Percentiles rank a stretch among this genome's conserved stretches.
phyloP scores from a whole-genome alignment of 2,888 invertebrate genomes.

The Apeira syringaria region DNA sequence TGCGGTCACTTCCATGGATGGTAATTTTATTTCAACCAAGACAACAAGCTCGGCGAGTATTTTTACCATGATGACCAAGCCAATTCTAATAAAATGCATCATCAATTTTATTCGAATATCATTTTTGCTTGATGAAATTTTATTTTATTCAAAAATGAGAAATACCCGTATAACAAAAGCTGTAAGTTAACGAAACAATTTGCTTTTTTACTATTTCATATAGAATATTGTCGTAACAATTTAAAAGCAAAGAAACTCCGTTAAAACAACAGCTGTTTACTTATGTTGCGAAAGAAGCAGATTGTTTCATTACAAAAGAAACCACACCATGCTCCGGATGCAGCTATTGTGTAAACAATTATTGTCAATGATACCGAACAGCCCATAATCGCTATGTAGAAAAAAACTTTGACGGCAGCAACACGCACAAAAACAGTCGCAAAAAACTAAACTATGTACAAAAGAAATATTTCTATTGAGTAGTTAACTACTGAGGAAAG shows the following conservation, averaged over 20 bases:
- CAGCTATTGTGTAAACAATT: slow-evolving; percentile 50
- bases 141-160: no score
- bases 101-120: no score
- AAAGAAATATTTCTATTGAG: slow-evolving; percentile 40
- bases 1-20: no score
- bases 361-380: slow-evolving; percentile 39
- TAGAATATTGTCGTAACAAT: background rate
- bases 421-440: slow-evolving; percentile 41
- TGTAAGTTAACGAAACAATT: no score
- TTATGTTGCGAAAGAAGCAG: slow-evolving; percentile 23
- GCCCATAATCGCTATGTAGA: slow-evolving; percentile 33
- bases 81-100: no score
- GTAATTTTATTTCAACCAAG: no score
- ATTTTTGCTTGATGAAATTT: no score
- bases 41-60: no score
- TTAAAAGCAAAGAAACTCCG: slow-evolving; percentile 6
- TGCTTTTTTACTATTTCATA: no score
- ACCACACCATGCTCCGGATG: slow-evolving; percentile 36
- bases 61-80: no score
- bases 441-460: slow-evolving; percentile 43
- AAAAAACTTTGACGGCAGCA: slow-evolving; percentile 30
- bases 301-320: slow-evolving; percentile 31
- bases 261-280: slow-evolving; percentile 29
- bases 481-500: slow-evolving; percentile 37
- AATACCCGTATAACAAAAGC: no score